Base-by-base conservation (phyloP, 2,797 vertebrate genomes). In the Orestias chungarensis region DNA sequence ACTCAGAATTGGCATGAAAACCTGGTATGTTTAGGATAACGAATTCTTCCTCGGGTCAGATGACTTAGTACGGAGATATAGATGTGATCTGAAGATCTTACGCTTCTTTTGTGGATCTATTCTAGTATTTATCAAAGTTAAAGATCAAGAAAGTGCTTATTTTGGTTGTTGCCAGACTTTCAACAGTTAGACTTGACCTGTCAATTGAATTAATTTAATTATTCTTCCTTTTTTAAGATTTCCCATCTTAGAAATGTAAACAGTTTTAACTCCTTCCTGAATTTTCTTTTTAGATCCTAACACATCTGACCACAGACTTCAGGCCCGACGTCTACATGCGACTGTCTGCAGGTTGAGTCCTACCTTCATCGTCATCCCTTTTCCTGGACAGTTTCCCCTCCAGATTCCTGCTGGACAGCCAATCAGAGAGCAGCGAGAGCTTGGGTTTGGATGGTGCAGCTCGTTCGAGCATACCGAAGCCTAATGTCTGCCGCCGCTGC, bases 351-450 rank as follows among this genome's bases (percentile, higher is more conserved):
- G 29, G 33, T 33, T 25, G 40, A 6, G 27, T 70, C 71, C 66
- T 79, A 79, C 76, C 76, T 61, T 69, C 64, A 46, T 35, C 42
- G 20, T 23, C 64, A 17, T 57, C 69, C 49, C 38, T 1, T 65
- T 29, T 31, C 10, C n/a, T 0, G 9, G 57, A 29, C 17, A 18
- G 29, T 43, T 27, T 29, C 23, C n/a, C 43, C 31, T 74, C 29
- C 72, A 6, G 15, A 10, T 59, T 78, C 64, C 73, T 47, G 54
- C 62, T 3, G 0, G 11, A 1, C 33, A 66, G 59, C 85, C 85
- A 87, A 86, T 85, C 70, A 80, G 66, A 78, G 42, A 10, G 67
- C 54, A 70, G 80, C 66, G 64, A 42, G 8, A 1, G 14, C 18
- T 8, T 0, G 3, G 52, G n/a, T 49, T 31, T 18, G 14, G 38